Evolutionary conservation across 2,113 vertebrate genomes (phyloP), one percentile per base, ranked within the genome.

Genomic region (Picathartes gymnocephalus): DNA sequence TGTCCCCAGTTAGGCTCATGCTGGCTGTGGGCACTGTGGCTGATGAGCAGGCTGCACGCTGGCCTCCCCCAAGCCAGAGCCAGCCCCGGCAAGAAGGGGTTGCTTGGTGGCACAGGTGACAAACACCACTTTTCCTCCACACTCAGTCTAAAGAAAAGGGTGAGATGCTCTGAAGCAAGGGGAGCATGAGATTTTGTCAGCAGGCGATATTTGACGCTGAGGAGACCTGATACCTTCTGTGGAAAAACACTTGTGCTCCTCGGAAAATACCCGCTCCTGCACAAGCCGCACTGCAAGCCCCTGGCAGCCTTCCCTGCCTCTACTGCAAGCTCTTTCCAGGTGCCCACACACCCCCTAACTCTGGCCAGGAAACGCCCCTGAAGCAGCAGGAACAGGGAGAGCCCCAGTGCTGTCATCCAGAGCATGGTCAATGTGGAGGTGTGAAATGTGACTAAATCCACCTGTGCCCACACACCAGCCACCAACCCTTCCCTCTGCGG

Each of bases 221-320:
- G n/a, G 93, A 92, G 86, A 95, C 44, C 48, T 53, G 93, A 96
- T 92, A 92, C 24, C 44, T 96, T 87, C 48, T 48, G 68, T 61
- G 86, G 66, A 94, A 93, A 95, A 95, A 72, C 66, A 45, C 74
- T 84, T 64, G 22, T 7, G 45, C 54, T 84, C 54, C 58, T 93
- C 6, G 8, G 79, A 96, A 95, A 96, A 76, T 24, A 92, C 57
- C 66, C 0, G 0, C 70, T 82, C 21, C 93, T 86, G 70, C 23
- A 2, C 68, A 92, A 74, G 37, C 48, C 0, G 1, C 71, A 27
- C 11, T 14, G 7, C 61, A 45, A 68, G 42, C 15, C 40, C 20
- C 64, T 48, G 78, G 58, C 60, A 71, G 37, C 47, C n/a, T 70
- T 57, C 58, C 56, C 83, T 50, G 39, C 17, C 70, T 78, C 39